Base-by-base conservation (phyloP, 2,888 invertebrate species). In the Oscheius onirici region DNA sequence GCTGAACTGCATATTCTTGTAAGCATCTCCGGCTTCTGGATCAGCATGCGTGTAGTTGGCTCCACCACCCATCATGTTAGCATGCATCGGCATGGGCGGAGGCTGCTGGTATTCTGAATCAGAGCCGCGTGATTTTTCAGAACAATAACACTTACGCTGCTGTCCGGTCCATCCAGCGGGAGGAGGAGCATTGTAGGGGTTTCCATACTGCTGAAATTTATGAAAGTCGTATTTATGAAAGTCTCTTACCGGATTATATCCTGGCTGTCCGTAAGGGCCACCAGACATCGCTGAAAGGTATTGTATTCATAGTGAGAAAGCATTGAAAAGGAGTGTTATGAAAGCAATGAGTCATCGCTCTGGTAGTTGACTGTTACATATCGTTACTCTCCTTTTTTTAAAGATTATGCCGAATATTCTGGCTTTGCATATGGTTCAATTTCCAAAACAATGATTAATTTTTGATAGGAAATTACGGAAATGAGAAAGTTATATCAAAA, bases 231-330 rank as follows among this genome's bases (percentile, higher is more conserved):
- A n/a, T n/a, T n/a, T n/a, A n/a, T n/a, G n/a, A n/a, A n/a, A n/a
- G n/a, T n/a, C n/a, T n/a, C n/a, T n/a, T n/a, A n/a, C n/a, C n/a
- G 79, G 81, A 51, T 81, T 81, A 66, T 75, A 81, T 6, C 76
- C 76, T 20, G 79, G 81, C 67, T 81, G 78, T 22, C 72, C 69
- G 68, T 77, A 73, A 22, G 61, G 63, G 11, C 71, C 34, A 34
- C 34, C 65, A 46, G 76, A 75, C 79, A 79, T 79, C 41, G 54
- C 78, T 76, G 74, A 68, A 69, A 65, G 17, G 2, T 34, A 34
- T 24, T 58, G 20, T 40, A n/a, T n/a, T n/a, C n/a, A 10, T 15
- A 61, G 46, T 15, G 44, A 26, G 61, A 46, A 13, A 46, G 46
- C 46, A 5, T 3, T 34, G 34, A 20, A 5, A 46, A n/a, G n/a